phyloP scores from a whole-genome alignment of 2,888 invertebrate genomes.

The Clitarchus hookeri region DNA sequence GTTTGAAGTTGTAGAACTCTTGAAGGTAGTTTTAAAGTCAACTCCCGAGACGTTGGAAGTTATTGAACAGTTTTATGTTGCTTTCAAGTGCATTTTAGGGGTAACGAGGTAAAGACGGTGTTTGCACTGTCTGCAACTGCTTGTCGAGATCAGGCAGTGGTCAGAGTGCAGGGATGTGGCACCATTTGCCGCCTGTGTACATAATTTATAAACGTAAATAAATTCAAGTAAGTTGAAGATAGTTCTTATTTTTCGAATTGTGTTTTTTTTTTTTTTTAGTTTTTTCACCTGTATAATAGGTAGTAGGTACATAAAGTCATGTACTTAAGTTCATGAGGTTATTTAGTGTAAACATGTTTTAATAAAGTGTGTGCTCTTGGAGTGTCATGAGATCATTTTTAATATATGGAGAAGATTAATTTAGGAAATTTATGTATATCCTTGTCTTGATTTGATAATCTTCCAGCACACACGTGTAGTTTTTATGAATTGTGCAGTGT shows the following conservation, averaged over 20 bases:
- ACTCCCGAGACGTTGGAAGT: background rate
- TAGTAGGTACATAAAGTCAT: background rate
- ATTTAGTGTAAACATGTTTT: background rate
- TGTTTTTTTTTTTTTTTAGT: too few relatives aligned
- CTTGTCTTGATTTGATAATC: too few relatives aligned
- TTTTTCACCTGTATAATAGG: background rate
- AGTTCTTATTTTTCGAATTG: background rate
- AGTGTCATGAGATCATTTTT: background rate
- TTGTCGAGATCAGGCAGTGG: background rate
- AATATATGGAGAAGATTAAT: too few relatives aligned
- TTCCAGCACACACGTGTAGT: too few relatives aligned
- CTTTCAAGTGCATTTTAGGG: background rate
- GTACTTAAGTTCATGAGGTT: background rate
- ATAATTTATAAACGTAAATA: background rate
- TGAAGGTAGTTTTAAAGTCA: background rate
- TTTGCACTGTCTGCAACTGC: background rate
- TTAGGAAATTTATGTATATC: too few relatives aligned
- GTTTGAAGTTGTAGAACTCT: background rate
- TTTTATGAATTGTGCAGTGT: too few relatives aligned
- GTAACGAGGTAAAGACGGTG: background rate
- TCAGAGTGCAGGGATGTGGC: background rate
- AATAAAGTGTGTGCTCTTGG: background rate
- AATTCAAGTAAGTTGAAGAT: background rate
- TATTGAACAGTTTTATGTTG: background rate
- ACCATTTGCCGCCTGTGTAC: slow-evolving; percentile 8